phyloP scores from a whole-genome alignment of 2,888 invertebrate genomes.

The Nomada goodeniana region DNA sequence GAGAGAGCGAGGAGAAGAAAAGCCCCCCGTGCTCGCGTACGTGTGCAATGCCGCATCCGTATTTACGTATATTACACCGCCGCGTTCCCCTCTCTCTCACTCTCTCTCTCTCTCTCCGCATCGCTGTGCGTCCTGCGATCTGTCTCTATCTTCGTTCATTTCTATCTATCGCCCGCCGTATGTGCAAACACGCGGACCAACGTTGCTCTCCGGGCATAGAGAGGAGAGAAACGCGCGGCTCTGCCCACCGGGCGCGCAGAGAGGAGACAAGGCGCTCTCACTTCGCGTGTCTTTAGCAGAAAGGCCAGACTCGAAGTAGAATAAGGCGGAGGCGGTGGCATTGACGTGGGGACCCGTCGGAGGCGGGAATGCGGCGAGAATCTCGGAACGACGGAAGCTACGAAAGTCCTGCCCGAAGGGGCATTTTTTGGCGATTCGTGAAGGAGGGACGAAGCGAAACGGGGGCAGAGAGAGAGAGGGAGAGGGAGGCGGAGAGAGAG shows the following conservation, averaged over 20 bases:
- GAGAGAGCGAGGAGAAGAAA: constrained; percentile 48
- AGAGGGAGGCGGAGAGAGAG: too few relatives aligned
- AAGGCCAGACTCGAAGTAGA: constrained; percentile 27
- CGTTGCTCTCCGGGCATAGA: constrained; percentile 18
- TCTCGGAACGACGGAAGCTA: constrained; percentile 73
- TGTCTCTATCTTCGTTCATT: background rate
- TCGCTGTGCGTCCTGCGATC: background rate
- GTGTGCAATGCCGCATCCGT: constrained; percentile 48
- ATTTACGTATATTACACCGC: constrained; percentile 50
- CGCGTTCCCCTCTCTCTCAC: background rate
- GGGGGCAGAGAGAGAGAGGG: constrained; percentile 37
- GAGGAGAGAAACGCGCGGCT: constrained; percentile 19
- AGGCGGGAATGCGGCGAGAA: constrained; percentile 58
- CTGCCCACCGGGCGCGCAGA: constrained; percentile 14
- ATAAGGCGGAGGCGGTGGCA: constrained; percentile 48
- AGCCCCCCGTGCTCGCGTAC: constrained; percentile 14
- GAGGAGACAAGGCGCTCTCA: constrained; percentile 2
- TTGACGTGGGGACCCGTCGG: constrained; percentile 44
- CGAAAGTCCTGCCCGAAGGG: constrained; percentile 66
- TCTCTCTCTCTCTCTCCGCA: too few relatives aligned
- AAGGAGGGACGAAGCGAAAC: constrained; percentile 49
- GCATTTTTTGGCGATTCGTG: constrained; percentile 64
- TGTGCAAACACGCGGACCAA: constrained; percentile 32
- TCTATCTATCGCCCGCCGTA: constrained; percentile 16
- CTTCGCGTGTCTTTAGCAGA: constrained; percentile 49